These are phyloP conservation scores for Corythornis vintsioides DNA, from an alignment of 2,113 vertebrate species.

Conservation along the genomic window DNA sequence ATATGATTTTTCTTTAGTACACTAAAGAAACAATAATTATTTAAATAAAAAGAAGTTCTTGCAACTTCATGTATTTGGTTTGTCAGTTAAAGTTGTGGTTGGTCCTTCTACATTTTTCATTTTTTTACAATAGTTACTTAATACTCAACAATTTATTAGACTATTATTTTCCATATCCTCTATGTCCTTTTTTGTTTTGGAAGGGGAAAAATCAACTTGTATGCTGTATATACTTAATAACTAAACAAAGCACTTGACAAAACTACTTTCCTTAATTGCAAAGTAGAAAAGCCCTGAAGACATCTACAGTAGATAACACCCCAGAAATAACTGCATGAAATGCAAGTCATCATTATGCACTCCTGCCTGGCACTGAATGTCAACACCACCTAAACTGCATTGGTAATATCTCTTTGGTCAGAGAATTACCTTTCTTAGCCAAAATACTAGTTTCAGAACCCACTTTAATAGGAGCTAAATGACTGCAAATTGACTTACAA, in stretches of 20 bases:
- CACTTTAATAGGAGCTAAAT: neutral
- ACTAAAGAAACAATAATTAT: neutral
- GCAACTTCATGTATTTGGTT: neutral
- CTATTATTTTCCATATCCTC: neutral
- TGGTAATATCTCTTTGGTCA: neutral
- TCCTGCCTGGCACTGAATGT: neutral
- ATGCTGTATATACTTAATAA: neutral
- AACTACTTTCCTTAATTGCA: neutral
- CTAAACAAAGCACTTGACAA: neutral
- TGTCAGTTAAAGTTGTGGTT: neutral
- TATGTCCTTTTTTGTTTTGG: neutral
- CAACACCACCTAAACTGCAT: neutral
- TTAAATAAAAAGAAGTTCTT: neutral
- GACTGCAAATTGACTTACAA: neutral
- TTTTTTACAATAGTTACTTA: neutral
- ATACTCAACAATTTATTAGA: neutral
- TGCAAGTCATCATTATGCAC: neutral
- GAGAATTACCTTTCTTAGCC: neutral
- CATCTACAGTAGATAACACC: neutral
- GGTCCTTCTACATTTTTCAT: neutral
- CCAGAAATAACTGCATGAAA: neutral
- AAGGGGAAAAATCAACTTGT: neutral
- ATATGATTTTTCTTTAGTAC: neutral
- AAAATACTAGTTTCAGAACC: neutral
- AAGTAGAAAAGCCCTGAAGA: neutral